Conservation (phyloP, 2,888 invertebrate genomes). For the Epistrophe eligans region DNA sequence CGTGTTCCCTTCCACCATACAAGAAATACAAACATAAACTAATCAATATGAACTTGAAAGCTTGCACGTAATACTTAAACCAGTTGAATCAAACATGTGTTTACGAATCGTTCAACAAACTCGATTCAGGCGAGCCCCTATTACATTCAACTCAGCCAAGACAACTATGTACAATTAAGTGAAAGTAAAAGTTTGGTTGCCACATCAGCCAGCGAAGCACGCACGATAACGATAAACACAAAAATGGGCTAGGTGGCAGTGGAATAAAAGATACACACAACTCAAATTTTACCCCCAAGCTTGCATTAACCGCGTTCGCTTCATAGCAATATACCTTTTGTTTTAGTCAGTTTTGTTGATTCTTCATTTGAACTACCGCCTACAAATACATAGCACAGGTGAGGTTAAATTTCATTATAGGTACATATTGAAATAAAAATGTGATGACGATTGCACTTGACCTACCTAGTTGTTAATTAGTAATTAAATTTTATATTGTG, state of each 20-base stretch:
- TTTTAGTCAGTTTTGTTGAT: conserved; percentile 39
- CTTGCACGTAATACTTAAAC: not conserved
- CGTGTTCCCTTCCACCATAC: not conserved
- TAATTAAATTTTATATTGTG: not conserved
- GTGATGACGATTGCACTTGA: conserved; percentile 38
- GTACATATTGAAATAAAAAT: not conserved
- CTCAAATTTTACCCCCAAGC: not conserved
- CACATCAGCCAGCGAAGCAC: conserved; percentile 39
- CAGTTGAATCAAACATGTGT: conserved; percentile 8
- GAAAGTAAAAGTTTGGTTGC: conserved; percentile 44
- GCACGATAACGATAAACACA: conserved; percentile 4
- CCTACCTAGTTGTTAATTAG: not conserved
- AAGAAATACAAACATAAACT: not conserved
- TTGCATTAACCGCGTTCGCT: not conserved
- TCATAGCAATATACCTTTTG: not conserved
- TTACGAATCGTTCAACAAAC: not conserved
- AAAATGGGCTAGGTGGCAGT: not conserved
- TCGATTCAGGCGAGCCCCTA: conserved; percentile 28
- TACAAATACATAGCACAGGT: not conserved
- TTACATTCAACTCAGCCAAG: not conserved
- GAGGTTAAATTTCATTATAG: conserved; percentile 17
- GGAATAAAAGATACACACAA: not conserved
- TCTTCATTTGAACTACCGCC: not conserved
- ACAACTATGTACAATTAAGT: not conserved
- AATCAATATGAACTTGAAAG: not conserved